phyloP scores from a whole-genome alignment of 2,113 vertebrate species.

The Ahaetulla prasina region DNA sequence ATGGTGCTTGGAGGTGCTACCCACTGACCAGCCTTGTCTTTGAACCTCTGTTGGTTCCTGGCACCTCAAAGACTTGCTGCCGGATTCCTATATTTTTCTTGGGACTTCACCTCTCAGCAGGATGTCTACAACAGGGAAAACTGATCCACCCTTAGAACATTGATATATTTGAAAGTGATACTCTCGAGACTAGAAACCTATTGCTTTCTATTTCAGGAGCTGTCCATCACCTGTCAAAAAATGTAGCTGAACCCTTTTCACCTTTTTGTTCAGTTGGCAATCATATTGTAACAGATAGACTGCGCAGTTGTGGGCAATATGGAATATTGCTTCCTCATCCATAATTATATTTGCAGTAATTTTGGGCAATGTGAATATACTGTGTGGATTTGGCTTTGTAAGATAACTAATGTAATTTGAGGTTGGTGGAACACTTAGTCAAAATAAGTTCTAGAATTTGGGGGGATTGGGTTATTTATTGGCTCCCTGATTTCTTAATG shows the following conservation, averaged over 20 bases:
- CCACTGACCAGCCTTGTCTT: slow-evolving; percentile 74
- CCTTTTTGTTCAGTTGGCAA: slow-evolving; percentile 22
- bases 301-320: background rate
- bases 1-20: slow-evolving; percentile 67
- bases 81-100: slow-evolving; percentile 70
- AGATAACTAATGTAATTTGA: background rate
- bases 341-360: slow-evolving; percentile 6
- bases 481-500: background rate
- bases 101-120: slow-evolving; percentile 72
- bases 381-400: background rate
- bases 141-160: slow-evolving; percentile 72
- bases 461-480: background rate
- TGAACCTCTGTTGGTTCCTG: slow-evolving; percentile 76
- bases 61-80: slow-evolving; percentile 74
- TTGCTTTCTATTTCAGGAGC: slow-evolving; percentile 75
- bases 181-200: slow-evolving; percentile 72
- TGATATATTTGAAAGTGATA: slow-evolving; percentile 75
- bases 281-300: slow-evolving; percentile 18
- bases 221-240: slow-evolving; percentile 76
- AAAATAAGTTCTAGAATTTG: background rate
- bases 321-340: slow-evolving; percentile 9
- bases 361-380: background rate
- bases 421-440: background rate
- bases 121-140: slow-evolving; percentile 67
- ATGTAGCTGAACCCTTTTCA: slow-evolving; percentile 36